Evolutionary conservation across 2,888 invertebrate species (phyloP), one percentile per base, ranked within the genome.

Genomic region (Tetropium fuscum): DNA sequence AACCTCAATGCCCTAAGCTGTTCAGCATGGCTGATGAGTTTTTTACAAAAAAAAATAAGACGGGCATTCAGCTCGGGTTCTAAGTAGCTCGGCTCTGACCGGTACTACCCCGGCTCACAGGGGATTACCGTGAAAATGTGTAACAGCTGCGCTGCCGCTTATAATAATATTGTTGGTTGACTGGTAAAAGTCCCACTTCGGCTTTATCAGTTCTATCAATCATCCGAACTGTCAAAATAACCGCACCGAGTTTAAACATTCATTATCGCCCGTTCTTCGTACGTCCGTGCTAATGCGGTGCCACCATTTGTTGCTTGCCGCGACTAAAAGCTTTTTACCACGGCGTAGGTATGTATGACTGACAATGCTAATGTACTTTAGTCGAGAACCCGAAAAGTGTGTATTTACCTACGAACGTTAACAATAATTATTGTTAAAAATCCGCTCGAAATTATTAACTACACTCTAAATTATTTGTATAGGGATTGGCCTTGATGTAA

Each of bases 131-230:
- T 27, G 20, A 34, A 34, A 48, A 19, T 25, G 51, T 27, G 38
- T 36, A 51, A 25, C 51, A 51, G 51, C 51, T 51, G 51, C 51
- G 15, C 15, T 22, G 27, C 40, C 19, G 51, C 18, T 27, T 25
- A 40, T 40, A 40, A 51, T 40, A 51, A 40, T 25, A 51, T 40
- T 18, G 20, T 10, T 27, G n/a, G 13, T 16, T 16, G 15, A 11
- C 16, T 27, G 22, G 36, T 40, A 51, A 40, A 44, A 51, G 25
- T 27, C 18, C 51, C 40, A 51, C 51, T 51, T 43, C 19, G 43
- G 36, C 32, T 43, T 45, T 54, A 54, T 54, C 54, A 54, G 54
- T 43, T 54, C 54, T 54, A 54, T 54, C 54, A 45, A 54, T 54
- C 54, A 54, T 44, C 22, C 41, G 11, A 36, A 54, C 54, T 54